Base-by-base conservation (phyloP, 2,113 vertebrate genomes). In the Rhynchopsitta pachyrhyncha region DNA sequence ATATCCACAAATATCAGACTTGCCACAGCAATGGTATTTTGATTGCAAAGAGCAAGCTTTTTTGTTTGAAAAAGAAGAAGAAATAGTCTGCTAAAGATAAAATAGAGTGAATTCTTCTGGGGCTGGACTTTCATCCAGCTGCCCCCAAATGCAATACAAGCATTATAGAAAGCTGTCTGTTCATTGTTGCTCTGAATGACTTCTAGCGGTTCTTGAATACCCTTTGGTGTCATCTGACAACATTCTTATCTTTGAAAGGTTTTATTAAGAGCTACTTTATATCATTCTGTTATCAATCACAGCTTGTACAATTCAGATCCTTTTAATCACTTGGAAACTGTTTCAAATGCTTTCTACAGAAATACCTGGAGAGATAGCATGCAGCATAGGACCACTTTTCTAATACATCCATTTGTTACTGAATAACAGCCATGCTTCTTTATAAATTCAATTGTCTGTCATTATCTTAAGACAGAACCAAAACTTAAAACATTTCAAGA, bases 301-400 rank as follows among this genome's bases (percentile, higher is more conserved):
- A 81, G 57, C 35, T 53, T 49, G 49, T 50, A 87, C 33, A 79
- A 76, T 79, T 85, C 60, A 39, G 39, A 84, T 42, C 31, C 29
- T 92, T 90, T 90, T 93, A 86, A 91, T 90, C 66, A 69, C 28
- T 73, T 76, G 50, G 55, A 94, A 91, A 69, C 23, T 66, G 25
- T 9, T 76, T 8, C 25, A 35, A 35, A 68, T 0, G 0, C 18
- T 71, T 93, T 92, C 85, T 82, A 80, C 41, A 80, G 75, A 92
- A 96, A 92, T 67, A 96, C 39, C 31, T 52, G 37, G 49, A 87
- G 67, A 86, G 27, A 64, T 1, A 7, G 50, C 46, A 79, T 27
- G 35, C 53, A 35, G 76, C 33, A 71, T 68, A 78, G 88, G 93
- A 83, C 41, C 29, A 20, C 24, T 57, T 82, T 90, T 82, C 59